Conservation (phyloP, 2,113 vertebrate species). For the Platanista minor region DNA sequence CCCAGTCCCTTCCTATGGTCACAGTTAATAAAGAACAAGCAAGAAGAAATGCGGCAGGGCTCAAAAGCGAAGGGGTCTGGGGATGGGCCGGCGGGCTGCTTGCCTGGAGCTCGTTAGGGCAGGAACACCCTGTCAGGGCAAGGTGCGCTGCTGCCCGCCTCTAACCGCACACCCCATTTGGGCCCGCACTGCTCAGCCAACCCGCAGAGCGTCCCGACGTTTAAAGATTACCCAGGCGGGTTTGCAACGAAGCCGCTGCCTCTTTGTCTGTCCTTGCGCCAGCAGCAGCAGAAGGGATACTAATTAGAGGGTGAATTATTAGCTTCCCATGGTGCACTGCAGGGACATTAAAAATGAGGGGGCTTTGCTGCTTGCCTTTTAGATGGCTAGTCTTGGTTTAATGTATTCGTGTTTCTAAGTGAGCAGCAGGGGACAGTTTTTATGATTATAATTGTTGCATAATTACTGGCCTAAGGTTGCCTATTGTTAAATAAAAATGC, state of each 20-base stretch:
- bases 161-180: slow-evolving; percentile 78
- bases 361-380: slow-evolving; percentile 82
- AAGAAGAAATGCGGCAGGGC: slow-evolving; percentile 32
- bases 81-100: slow-evolving; percentile 2
- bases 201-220: slow-evolving; percentile 81
- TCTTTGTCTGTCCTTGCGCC: slow-evolving; percentile 86
- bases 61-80: slow-evolving; percentile 43
- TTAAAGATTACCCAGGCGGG: slow-evolving; percentile 84
- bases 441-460: slow-evolving; percentile 89
- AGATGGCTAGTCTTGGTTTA: slow-evolving; percentile 79
- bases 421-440: slow-evolving; percentile 85
- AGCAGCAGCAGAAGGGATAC: slow-evolving; percentile 86
- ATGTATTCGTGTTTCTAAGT: slow-evolving; percentile 87
- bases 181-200: slow-evolving; percentile 72
- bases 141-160: slow-evolving; percentile 26
- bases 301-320: slow-evolving; percentile 92
- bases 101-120: slow-evolving; percentile 70
- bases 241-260: slow-evolving; percentile 81
- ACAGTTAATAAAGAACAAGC: slow-evolving; percentile 62
- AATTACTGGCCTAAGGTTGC: slow-evolving; percentile 88
- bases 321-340: slow-evolving; percentile 89
- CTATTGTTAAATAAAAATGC: slow-evolving; percentile 88
- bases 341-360: slow-evolving; percentile 87
- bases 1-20: background rate
- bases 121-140: slow-evolving; percentile 60